These are phyloP conservation scores for Arrhopalites spinosus DNA, from an alignment of 2,888 invertebrate species.

Conservation along the genomic window DNA sequence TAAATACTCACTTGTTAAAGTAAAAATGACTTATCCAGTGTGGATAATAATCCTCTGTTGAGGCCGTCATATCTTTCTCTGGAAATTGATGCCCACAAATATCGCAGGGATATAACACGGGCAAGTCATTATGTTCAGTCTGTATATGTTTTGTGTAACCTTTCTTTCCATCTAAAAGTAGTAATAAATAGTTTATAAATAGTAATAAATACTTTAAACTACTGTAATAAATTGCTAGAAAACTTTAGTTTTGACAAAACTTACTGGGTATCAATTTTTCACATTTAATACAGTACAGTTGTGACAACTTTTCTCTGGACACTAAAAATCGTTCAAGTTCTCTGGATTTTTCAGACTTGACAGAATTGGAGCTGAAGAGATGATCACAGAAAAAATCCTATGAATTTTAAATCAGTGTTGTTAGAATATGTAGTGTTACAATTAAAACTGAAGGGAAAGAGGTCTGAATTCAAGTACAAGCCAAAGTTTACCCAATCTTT, in stretches of 20 bases:
- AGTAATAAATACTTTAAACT: neutral
- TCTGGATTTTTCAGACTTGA: slow-evolving; percentile 49
- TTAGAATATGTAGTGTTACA: too few relatives aligned
- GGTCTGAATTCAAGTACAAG: too few relatives aligned
- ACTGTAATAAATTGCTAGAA: too few relatives aligned
- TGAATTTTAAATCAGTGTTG: too few relatives aligned
- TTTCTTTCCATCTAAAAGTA: slow-evolving; percentile 47
- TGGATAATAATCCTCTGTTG: slow-evolving; percentile 52
- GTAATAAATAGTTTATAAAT: neutral
- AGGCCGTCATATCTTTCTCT: slow-evolving; percentile 44
- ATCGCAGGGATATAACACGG: slow-evolving; percentile 52
- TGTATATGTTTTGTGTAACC: slow-evolving; percentile 50
- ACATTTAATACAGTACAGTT: slow-evolving; percentile 51
- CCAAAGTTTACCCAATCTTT: too few relatives aligned
- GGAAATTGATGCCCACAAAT: slow-evolving; percentile 52
- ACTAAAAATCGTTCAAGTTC: slow-evolving; percentile 52
- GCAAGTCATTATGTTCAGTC: slow-evolving; percentile 46
- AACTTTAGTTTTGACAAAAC: neutral
- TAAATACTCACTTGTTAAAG: slow-evolving; percentile 48
- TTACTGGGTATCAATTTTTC: slow-evolving; percentile 46
- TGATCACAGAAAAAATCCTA: slow-evolving; percentile 55
- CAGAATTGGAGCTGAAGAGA: slow-evolving; percentile 52
- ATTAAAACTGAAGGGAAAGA: too few relatives aligned
- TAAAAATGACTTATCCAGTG: slow-evolving; percentile 56
- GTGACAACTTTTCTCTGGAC: slow-evolving; percentile 49